Conservation (phyloP, 2,113 vertebrate species). For the Alethe diademata region DNA sequence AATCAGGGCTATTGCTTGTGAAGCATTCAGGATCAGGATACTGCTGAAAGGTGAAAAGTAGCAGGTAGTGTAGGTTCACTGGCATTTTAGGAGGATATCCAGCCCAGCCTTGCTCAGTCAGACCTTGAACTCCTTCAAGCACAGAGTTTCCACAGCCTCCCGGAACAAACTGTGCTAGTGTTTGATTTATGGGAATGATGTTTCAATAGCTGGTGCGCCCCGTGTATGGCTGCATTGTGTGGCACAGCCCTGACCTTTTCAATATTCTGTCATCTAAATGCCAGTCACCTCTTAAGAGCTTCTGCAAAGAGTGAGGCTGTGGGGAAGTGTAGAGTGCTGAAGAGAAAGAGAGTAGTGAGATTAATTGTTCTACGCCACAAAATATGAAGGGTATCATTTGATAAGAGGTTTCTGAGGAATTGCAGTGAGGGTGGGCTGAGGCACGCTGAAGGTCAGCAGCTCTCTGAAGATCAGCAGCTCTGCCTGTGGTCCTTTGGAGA, state of each 20-base stretch:
- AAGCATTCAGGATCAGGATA: not conserved
- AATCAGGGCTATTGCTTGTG: not conserved
- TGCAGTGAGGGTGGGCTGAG: not conserved
- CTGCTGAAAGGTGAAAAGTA: not conserved
- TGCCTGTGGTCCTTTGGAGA: not conserved
- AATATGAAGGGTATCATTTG: not conserved
- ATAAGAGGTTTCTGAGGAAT: not conserved
- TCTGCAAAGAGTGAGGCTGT: constrained; percentile 4
- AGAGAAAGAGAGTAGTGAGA: not conserved
- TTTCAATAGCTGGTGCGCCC: constrained; percentile 4
- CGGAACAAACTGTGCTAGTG: not conserved
- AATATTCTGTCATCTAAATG: constrained; percentile 6
- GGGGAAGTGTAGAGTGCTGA: not conserved
- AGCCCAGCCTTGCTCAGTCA: not conserved
- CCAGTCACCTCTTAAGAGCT: not conserved
- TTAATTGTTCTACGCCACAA: not conserved
- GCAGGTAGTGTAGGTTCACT: not conserved
- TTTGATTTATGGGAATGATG: not conserved
- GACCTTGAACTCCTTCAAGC: not conserved
- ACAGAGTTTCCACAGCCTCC: not conserved
- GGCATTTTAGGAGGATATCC: not conserved
- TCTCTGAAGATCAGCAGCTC: not conserved
- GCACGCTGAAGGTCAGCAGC: not conserved
- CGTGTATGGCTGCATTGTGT: not conserved
- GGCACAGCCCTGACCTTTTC: constrained; percentile 6